Conservation (phyloP, 1,140 invertebrate genomes). For the Cardiocondyla obscurior region DNA sequence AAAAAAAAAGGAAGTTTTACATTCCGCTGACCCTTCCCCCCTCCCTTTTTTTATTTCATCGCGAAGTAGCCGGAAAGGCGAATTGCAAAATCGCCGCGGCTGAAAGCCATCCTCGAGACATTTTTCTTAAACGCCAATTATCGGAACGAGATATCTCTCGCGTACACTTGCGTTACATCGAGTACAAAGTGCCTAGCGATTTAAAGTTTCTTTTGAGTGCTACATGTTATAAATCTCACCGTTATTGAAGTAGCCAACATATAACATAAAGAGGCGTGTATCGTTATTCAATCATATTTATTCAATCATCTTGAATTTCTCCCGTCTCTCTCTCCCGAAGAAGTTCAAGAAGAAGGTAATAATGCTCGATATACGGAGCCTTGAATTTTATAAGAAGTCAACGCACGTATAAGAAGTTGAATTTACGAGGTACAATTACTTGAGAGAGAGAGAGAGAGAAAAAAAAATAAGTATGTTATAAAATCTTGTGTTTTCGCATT, state of each 20-base stretch:
- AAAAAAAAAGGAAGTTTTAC: conserved; percentile 28
- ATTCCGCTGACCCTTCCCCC: not conserved
- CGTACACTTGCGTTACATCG: not conserved
- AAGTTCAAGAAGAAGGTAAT: not conserved
- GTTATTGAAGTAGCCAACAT: not conserved
- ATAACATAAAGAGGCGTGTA: not conserved
- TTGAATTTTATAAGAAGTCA: conserved; percentile 34
- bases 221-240: not conserved
- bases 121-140: conserved; percentile 38
- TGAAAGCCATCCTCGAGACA: conserved; percentile 11
- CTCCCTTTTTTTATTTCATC: too few relatives aligned
- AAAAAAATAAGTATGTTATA: not conserved
- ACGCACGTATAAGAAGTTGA: not conserved
- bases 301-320: too few relatives aligned
- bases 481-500: not conserved
- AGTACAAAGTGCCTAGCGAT: not conserved
- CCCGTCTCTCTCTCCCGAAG: not conserved
- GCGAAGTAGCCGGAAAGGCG: not conserved
- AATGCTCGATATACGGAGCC: not conserved
- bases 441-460: not conserved
- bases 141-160: not conserved
- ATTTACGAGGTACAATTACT: conserved; percentile 7
- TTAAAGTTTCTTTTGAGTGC: not conserved
- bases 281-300: not conserved
- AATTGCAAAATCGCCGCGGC: not conserved